Conservation (phyloP, 2,888 invertebrate genomes). For the Rhagonycha fulva region DNA sequence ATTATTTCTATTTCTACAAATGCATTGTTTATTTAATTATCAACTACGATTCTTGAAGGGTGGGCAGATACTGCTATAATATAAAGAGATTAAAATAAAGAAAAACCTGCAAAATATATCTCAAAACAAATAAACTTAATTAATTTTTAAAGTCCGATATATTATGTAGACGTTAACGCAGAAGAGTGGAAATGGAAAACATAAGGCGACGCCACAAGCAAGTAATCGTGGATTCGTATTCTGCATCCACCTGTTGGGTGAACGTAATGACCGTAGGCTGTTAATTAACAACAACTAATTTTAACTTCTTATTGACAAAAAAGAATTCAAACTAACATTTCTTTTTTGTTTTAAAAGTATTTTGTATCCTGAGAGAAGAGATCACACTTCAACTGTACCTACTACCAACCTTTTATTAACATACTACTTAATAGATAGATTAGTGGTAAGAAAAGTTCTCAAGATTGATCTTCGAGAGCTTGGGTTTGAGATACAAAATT, state of each 20-base stretch:
- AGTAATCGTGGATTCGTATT: too few relatives aligned
- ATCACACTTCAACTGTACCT: too few relatives aligned
- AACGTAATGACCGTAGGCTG: too few relatives aligned
- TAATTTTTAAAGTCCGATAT: neutral
- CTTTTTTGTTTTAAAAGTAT: too few relatives aligned
- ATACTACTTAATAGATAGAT: neutral
- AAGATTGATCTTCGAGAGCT: neutral
- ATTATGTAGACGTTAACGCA: neutral
- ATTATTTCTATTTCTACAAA: conserved; percentile 21
- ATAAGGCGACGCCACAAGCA: neutral
- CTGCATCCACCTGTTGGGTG: too few relatives aligned
- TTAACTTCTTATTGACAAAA: too few relatives aligned
- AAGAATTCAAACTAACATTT: too few relatives aligned
- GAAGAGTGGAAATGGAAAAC: neutral
- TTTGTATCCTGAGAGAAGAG: too few relatives aligned
- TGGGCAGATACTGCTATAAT: neutral
- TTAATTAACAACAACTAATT: too few relatives aligned
- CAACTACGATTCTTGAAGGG: neutral
- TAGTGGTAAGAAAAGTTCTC: neutral
- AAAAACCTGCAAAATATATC: neutral
- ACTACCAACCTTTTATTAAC: neutral
- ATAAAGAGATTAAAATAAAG: neutral
- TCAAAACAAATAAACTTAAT: too few relatives aligned
- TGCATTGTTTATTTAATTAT: conserved; percentile 31
- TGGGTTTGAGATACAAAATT: neutral